Conservation (phyloP, 2,888 invertebrate genomes). For the Pristionchus maxplancki region DNA sequence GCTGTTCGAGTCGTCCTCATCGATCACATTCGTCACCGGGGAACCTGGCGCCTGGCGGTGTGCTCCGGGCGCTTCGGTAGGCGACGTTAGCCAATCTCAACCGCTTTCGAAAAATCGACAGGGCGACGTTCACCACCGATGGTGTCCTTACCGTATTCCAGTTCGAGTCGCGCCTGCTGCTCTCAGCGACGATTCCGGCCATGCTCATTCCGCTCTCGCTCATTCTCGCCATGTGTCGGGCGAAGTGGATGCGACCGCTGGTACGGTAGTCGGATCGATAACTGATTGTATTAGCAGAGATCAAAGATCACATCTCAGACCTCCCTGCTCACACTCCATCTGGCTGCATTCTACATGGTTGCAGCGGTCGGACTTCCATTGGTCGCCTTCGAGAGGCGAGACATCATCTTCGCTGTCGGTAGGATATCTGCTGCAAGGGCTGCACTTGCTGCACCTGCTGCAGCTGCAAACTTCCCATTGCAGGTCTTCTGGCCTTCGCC, state of each 20-base stretch:
- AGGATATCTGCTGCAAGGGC: not conserved
- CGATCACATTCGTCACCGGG: constrained; percentile 58
- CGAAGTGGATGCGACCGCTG: constrained; percentile 47
- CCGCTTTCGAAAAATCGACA: not conserved
- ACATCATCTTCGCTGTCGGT: constrained; percentile 25
- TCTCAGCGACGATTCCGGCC: constrained; percentile 12
- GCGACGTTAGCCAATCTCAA: not conserved
- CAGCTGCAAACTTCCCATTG: not conserved
- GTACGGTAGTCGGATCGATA: constrained; percentile 26
- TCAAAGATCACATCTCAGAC: constrained; percentile 42
- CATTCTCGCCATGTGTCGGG: constrained; percentile 46
- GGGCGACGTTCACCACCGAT: constrained; percentile 7
- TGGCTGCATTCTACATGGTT: constrained; percentile 25
- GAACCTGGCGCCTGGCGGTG: constrained; percentile 46
- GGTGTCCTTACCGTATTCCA: constrained; percentile 13
- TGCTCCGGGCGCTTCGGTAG: constrained; percentile 39
- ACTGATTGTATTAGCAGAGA: not conserved
- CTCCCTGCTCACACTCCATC: constrained; percentile 34
- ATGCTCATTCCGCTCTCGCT: constrained; percentile 26
- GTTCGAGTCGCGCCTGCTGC: constrained; percentile 53
- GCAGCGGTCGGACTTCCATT: not conserved
- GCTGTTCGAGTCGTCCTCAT: constrained; percentile 59
- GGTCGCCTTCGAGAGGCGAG: constrained; percentile 24
- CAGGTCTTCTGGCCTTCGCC: constrained; percentile 11
- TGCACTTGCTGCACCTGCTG: not conserved